These are phyloP conservation scores for Gorsachius goisagi DNA, from an alignment of 2,113 vertebrate genomes.

Conservation along the genomic window DNA sequence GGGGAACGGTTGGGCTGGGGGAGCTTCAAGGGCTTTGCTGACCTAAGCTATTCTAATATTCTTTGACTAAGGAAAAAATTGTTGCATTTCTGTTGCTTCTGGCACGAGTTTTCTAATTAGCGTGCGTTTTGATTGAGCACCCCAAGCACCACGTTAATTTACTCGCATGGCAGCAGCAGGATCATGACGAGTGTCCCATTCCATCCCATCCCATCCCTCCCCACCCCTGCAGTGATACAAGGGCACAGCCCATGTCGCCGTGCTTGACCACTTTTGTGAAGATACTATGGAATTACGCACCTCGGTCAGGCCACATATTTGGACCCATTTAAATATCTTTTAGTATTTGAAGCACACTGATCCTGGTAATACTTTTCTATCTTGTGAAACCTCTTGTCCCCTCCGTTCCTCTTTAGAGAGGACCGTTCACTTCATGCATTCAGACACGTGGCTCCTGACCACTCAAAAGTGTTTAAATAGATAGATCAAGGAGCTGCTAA, in stretches of 20 bases:
- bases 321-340: not conserved
- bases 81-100: not conserved
- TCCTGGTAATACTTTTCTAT: not conserved
- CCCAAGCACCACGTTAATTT: not conserved
- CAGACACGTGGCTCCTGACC: not conserved
- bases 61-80: not conserved
- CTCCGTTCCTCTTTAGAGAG: not conserved
- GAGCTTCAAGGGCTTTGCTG: too few species aligned
- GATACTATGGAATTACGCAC: not conserved
- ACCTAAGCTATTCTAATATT: too few species aligned
- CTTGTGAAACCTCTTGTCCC: not conserved
- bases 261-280: not conserved
- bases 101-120: not conserved
- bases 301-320: not conserved
- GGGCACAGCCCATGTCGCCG: accelerated
- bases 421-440: not conserved
- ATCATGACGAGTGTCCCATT: accelerated
- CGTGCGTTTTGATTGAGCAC: not conserved
- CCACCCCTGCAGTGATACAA: not conserved
- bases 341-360: not conserved
- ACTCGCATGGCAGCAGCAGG: not conserved
- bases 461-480: not conserved
- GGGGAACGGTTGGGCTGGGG: too few species aligned
- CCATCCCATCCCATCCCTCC: not conserved
- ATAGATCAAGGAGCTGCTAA: not conserved